Evolutionary conservation across 2,113 vertebrate species (phyloP).

Genomic region (Erinaceus europaeus): DNA sequence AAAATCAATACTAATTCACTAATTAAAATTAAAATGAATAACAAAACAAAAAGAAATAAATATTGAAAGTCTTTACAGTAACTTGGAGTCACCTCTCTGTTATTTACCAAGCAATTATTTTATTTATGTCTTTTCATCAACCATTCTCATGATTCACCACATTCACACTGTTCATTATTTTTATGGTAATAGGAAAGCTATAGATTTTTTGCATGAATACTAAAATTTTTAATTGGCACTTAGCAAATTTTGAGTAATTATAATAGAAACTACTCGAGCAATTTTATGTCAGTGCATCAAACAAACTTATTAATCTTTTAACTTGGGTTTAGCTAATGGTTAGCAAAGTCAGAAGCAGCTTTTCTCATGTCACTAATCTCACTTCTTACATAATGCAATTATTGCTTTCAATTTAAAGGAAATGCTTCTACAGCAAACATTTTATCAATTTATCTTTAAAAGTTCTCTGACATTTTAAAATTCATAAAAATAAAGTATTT

Average conservation of each 20-base stretch:
- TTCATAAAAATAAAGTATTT: slow-evolving; percentile 29
- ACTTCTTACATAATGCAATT: slow-evolving; percentile 1
- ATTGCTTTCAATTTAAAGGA: not conserved
- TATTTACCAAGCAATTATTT: not conserved
- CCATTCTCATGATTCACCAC: not conserved
- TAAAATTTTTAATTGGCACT: not conserved
- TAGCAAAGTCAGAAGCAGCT: not conserved
- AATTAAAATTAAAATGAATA: too few relatives aligned
- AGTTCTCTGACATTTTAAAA: not conserved
- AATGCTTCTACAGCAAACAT: not conserved
- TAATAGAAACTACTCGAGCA: not conserved
- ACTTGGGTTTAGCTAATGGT: not conserved
- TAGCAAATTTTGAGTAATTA: not conserved
- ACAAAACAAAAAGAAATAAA: too few relatives aligned
- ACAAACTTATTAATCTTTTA: not conserved
- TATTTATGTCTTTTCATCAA: not conserved
- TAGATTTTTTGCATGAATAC: not conserved
- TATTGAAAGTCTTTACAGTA: too few relatives aligned
- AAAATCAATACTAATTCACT: too few relatives aligned
- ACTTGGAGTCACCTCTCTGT: not conserved
- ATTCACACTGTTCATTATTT: not conserved
- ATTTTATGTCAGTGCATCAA: not conserved
- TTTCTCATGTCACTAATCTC: not conserved
- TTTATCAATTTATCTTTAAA: not conserved
- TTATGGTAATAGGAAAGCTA: not conserved